Evolutionary conservation across 2,888 invertebrate genomes (phyloP).

Genomic region (Neoascia interrupta): DNA sequence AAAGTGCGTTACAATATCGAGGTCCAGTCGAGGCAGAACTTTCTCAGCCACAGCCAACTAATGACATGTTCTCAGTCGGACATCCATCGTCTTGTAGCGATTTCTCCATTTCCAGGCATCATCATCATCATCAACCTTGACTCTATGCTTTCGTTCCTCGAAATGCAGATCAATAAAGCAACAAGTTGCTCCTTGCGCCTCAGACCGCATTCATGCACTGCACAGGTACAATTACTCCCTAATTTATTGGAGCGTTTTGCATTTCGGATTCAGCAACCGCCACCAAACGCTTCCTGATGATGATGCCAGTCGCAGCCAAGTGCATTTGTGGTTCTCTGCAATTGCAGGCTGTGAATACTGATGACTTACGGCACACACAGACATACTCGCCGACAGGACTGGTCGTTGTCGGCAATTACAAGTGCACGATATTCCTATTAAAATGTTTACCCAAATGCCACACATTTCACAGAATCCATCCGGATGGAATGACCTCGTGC

Average conservation of each 20-base stretch:
- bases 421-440: constrained; percentile 65
- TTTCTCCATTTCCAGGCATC: constrained; percentile 16
- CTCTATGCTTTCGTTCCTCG: constrained; percentile 35
- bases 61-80: not conserved
- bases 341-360: not conserved
- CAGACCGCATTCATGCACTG: constrained; percentile 27
- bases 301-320: constrained; percentile 15
- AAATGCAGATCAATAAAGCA: constrained; percentile 47
- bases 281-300: constrained; percentile 64
- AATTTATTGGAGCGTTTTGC: constrained; percentile 64
- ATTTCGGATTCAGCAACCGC: constrained; percentile 50
- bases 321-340: not conserved
- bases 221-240: constrained; percentile 62
- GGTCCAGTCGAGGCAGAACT: constrained; percentile 10
- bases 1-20: not conserved
- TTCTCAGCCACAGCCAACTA: constrained; percentile 20
- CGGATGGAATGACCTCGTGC: constrained; percentile 26
- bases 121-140: constrained; percentile 43
- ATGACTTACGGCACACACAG: constrained; percentile 3
- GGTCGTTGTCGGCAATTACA: constrained; percentile 61
- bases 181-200: constrained; percentile 9
- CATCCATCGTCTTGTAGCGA: not conserved
- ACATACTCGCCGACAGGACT: not conserved
- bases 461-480: constrained; percentile 63
- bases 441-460: constrained; percentile 65